A percentile compares a stretch with the other conserved stretches of the same genome.
These are phyloP conservation scores for Zalophus californianus DNA, from an alignment of 2,797 vertebrate species.

Conservation along the genomic window DNA sequence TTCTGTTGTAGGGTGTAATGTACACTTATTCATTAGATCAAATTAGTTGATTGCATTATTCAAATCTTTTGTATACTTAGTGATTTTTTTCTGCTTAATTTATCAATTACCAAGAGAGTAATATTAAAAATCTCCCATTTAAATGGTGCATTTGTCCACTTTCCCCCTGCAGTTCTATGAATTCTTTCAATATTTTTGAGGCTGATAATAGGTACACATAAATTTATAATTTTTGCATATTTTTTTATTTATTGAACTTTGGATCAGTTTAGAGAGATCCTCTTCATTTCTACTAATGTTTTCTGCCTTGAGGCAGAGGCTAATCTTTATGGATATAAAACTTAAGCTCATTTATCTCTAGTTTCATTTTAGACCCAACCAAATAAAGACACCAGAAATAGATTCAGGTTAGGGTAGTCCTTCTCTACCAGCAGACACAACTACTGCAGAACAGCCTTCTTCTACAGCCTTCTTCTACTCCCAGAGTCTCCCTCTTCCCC, in stretches of 20 bases:
- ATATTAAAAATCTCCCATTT: not conserved
- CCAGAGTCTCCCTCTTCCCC: fast-evolving
- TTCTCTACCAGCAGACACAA: not conserved
- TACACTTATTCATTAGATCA: slow-evolving; percentile 26
- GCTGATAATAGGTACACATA: not conserved
- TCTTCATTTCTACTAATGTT: not conserved
- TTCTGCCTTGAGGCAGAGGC: not conserved
- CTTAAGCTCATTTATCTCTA: not conserved
- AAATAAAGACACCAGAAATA: not conserved
- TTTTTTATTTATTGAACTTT: not conserved
- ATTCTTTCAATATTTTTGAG: slow-evolving; percentile 24
- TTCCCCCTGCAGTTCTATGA: not conserved
- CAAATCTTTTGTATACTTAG: slow-evolving; percentile 52
- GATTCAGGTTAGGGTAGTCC: fast-evolving
- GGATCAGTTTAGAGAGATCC: not conserved
- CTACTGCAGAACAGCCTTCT: fast-evolving
- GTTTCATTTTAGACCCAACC: not conserved
- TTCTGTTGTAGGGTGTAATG: not conserved
- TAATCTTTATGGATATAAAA: not conserved
- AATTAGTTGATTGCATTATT: slow-evolving; percentile 64
- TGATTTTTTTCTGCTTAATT: slow-evolving; percentile 47
- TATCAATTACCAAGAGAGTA: slow-evolving; percentile 51
- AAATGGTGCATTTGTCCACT: not conserved
- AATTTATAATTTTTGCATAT: not conserved
- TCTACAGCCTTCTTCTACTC: too few relatives aligned